These are phyloP conservation scores for Caenorhabditis sp. DNA, from an alignment of 2,888 invertebrate species.

Conservation along the genomic window DNA sequence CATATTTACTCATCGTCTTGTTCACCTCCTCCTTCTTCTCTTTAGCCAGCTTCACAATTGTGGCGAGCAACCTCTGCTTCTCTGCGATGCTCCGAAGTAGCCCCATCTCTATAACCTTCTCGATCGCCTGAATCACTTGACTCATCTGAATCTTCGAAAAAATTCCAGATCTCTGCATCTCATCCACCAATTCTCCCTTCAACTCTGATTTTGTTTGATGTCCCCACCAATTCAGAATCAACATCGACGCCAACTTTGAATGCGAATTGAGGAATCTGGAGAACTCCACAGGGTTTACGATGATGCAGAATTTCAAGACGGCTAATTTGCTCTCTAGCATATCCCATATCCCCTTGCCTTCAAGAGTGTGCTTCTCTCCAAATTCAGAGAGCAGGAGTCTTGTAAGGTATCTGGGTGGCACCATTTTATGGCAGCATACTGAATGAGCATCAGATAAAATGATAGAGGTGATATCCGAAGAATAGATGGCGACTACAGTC, in stretches of 20 bases:
- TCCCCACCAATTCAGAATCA: slow-evolving; percentile 26
- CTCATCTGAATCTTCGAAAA: slow-evolving; percentile 29
- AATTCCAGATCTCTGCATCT: slow-evolving; percentile 14
- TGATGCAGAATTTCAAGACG: slow-evolving; percentile 10
- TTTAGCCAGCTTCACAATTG: slow-evolving; percentile 20
- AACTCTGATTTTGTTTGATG: slow-evolving; percentile 23
- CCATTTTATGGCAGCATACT: slow-evolving; percentile 19
- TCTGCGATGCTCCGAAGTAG: slow-evolving; percentile 8
- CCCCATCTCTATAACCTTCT: slow-evolving; percentile 10
- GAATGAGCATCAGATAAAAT: slow-evolving; percentile 22
- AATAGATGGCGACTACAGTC: slow-evolving; percentile 8
- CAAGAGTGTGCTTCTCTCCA: slow-evolving; percentile 39
- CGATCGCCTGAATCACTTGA: slow-evolving; percentile 19
- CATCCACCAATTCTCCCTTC: slow-evolving; percentile 18
- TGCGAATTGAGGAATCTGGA: slow-evolving; percentile 32
- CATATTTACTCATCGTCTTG: slow-evolving; percentile 53
- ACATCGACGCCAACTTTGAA: slow-evolving; percentile 9
- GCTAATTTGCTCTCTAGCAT: slow-evolving; percentile 17
- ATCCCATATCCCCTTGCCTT: slow-evolving; percentile 43
- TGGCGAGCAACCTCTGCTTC: slow-evolving; percentile 15
- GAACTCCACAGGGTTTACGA: slow-evolving; percentile 24
- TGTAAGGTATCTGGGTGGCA: slow-evolving; percentile 27
- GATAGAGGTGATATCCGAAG: background rate
- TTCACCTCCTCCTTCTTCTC: slow-evolving; percentile 41
- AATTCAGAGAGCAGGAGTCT: slow-evolving; percentile 40